Conservation (phyloP, 2,888 invertebrate species). For the Empis livida region DNA sequence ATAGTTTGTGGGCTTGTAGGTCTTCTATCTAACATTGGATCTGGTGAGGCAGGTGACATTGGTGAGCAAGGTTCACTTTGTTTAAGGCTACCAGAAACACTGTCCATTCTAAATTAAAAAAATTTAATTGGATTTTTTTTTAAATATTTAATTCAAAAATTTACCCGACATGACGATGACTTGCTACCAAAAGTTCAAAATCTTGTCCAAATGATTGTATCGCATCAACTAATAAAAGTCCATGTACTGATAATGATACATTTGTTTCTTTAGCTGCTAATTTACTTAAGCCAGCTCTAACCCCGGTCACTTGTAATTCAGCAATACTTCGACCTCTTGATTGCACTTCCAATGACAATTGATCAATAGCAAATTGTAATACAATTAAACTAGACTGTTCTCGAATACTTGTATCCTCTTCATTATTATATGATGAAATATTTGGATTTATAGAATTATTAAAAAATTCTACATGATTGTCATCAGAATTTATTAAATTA, state of each 20-base stretch:
- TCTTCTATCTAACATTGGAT: constrained; percentile 34
- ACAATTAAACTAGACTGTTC: constrained; percentile 49
- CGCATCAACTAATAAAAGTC: constrained; percentile 84
- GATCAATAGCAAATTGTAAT: constrained; percentile 77
- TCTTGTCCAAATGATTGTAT: constrained; percentile 91
- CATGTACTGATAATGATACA: constrained; percentile 78
- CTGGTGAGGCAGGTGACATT: constrained; percentile 64
- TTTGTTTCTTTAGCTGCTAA: constrained; percentile 57
- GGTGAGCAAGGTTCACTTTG: constrained; percentile 90
- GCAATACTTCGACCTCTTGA: constrained; percentile 80
- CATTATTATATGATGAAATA: constrained; percentile 15
- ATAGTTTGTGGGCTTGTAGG: constrained; percentile 43
- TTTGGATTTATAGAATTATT: constrained; percentile 15
- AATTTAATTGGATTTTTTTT: neutral
- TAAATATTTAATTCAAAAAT: neutral
- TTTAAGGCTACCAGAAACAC: constrained; percentile 78
- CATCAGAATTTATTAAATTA: constrained; percentile 2
- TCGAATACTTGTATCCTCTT: constrained; percentile 3
- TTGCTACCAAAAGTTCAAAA: constrained; percentile 87
- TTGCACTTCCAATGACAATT: constrained; percentile 76
- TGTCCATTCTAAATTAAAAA: constrained; percentile 61
- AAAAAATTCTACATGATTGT: constrained; percentile 6
- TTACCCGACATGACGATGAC: constrained; percentile 86
- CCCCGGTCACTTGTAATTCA: constrained; percentile 85
- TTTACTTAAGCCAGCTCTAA: constrained; percentile 61